Evolutionary conservation across 1,140 invertebrate species (phyloP), one percentile per base, ranked within the genome.

Genomic region (Orius insidiosus): DNA sequence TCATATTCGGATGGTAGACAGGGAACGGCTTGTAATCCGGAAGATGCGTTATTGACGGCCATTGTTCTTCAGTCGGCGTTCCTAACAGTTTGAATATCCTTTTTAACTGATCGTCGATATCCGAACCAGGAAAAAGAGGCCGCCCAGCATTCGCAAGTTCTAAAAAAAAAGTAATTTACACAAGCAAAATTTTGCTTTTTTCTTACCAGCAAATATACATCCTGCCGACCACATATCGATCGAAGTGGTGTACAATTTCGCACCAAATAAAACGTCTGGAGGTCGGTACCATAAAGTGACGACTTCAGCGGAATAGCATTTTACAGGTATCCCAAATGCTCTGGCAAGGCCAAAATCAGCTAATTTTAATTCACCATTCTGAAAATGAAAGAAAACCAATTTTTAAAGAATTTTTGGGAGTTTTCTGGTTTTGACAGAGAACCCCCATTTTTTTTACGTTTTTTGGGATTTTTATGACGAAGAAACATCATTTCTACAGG

Each of bases 201-300:
- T n/a, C n/a, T 55, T 59, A 80, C 80, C 80, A 54, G 95, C 95
- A 76, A 99, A 96, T 64, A 99, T 99, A 62, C 95, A 98, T n/a
- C 94, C 96, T 32, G 94, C 94, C 33, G 92, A 97, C 96, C 96
- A 99, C 87, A 97, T 97, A 62, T 99, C 96, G 60, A 99, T 98
- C 31, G 92, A 96, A 1, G 93, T 98, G 11, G 93, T 97, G 58
- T 99, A 99, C 9, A 98, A 68, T 67, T 99, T 99, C 7, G 95
- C 95, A 32, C 96, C 96, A 72, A 98, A 98, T 5, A 99, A 68
- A 2, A 99, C 94, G 71, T 99, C 96, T 2, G 95, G 95, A 3
- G 95, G 95, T 51, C 95, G 72, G 64, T 98, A 97, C 88, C 87
- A 93, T 32, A 93, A 63, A 5, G 87, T 94, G 3, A 92, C 88